Base-by-base conservation (phyloP, 2,888 invertebrate species). In the Tinea semifulvella region DNA sequence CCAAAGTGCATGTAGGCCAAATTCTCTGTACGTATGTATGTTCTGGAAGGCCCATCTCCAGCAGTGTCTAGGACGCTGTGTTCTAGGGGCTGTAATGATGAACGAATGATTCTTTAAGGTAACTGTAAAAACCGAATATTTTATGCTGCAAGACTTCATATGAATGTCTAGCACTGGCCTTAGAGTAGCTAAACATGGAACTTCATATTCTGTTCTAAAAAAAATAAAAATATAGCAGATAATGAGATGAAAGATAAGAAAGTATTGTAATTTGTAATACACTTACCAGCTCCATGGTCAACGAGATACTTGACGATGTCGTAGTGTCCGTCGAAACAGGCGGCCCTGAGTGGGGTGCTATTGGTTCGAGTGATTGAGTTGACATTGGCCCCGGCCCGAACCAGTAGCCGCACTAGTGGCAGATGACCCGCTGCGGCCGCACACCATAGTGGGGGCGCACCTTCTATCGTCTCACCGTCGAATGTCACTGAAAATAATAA, bases 381-480 rank as follows among this genome's bases (percentile, higher is more conserved):
- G 46, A 98, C 94, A 61, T 91, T 89, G 44, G 97, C 97, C 40
- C 92, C 92, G 49, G 90, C 88, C 53, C 87, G 86, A 35, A 96
- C 89, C 53, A 98, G 80, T 61, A 94, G 84, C 65, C 89, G 88
- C 17, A 96, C 96, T 50, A 97, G 88, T 42, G 89, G 86, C 54
- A 94, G 68, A 76, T 97, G 94, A 22, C 98, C 98, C 1, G 97
- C 97, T 1, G 98, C 98, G 1, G 97, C 94, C 13, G 98, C 98
- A 73, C 97, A 97, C 98, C 98, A 98, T 38, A 98, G 75, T 0
- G 98, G 96, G 10, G 97, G 96, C 1, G 97, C 97, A 53, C 93
- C 96, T 68, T 96, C 96, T 65, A 98, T 97, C 52, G 94, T 94
- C 70, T 98, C 98, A 5, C 96, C 96, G 70, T 98, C 98, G 71